phyloP scores from a whole-genome alignment of 2,888 invertebrate genomes.

The Agrochola circellaris region DNA sequence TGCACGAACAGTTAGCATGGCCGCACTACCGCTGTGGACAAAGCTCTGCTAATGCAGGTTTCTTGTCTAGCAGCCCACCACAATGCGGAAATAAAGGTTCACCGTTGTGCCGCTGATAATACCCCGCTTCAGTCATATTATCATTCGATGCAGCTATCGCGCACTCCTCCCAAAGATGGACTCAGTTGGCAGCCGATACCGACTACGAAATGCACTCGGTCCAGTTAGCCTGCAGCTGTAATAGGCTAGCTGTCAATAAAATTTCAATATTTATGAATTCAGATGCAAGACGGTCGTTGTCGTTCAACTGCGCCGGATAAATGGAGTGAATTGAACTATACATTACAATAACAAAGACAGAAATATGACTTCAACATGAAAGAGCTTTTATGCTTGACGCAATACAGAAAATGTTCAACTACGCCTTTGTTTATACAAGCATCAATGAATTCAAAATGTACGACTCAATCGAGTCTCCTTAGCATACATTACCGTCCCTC shows the following conservation, averaged over 20 bases:
- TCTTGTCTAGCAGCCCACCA: constrained; percentile 69
- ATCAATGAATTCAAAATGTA: constrained; percentile 69
- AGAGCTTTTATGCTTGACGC: constrained; percentile 42
- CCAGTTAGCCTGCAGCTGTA: constrained; percentile 56
- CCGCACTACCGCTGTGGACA: constrained; percentile 59
- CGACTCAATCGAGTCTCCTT: constrained; percentile 66
- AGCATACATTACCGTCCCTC: constrained; percentile 65
- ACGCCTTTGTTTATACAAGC: constrained; percentile 69
- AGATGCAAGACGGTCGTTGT: constrained; percentile 50
- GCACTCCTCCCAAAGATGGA: constrained; percentile 60
- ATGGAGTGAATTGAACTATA: constrained; percentile 51
- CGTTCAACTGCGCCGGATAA: constrained; percentile 50
- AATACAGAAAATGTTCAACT: constrained; percentile 53
- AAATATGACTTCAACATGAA: constrained; percentile 46
- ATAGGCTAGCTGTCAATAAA: constrained; percentile 61
- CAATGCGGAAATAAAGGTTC: constrained; percentile 74
- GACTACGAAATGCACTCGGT: constrained; percentile 57
- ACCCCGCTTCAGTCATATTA: constrained; percentile 65
- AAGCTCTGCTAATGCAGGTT: constrained; percentile 76
- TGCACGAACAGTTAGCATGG: constrained; percentile 69
- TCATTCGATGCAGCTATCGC: constrained; percentile 61
- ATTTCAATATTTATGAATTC: constrained; percentile 61
- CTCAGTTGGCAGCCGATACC: constrained; percentile 44
- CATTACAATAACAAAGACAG: constrained; percentile 61
- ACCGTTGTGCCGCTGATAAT: constrained; percentile 68